phyloP scores from a whole-genome alignment of 2,113 vertebrate genomes.

The Rhinolophus sinicus region DNA sequence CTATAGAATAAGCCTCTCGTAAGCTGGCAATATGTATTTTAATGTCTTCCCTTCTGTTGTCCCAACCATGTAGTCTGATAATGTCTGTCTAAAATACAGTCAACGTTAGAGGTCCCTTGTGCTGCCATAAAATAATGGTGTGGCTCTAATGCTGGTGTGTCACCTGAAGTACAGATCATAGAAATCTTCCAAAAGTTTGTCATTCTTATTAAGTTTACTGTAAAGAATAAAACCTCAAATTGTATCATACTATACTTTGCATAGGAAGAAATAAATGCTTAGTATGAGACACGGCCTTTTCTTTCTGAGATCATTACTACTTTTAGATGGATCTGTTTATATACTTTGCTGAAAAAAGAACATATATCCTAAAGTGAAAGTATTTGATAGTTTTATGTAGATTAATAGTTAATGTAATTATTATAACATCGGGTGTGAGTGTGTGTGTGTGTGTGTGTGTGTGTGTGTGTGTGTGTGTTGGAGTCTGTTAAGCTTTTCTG shows the following conservation, averaged over 20 bases:
- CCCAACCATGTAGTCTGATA: background rate
- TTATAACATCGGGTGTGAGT: background rate
- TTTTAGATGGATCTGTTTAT: background rate
- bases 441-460: background rate
- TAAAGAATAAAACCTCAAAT: conserved; percentile 3
- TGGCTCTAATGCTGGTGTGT: background rate
- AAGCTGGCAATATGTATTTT: background rate
- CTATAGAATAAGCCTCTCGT: background rate
- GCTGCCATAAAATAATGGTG: background rate
- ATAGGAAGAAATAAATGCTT: background rate
- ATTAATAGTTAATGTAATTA: background rate
- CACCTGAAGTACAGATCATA: background rate
- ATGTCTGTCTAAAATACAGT: background rate
- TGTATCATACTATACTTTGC: background rate
- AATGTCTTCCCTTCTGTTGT: background rate
- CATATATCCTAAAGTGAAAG: background rate
- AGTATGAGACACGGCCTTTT: background rate
- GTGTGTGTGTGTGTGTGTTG: background rate
- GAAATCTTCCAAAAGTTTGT: background rate
- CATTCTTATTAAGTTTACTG: background rate
- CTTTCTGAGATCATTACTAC: background rate
- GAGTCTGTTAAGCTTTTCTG: conserved; percentile 15
- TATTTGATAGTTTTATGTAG: background rate
- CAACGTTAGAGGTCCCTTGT: background rate
- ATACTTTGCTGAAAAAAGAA: background rate